phyloP scores from a whole-genome alignment of 2,113 vertebrate genomes.

The Ellobius talpinus region DNA sequence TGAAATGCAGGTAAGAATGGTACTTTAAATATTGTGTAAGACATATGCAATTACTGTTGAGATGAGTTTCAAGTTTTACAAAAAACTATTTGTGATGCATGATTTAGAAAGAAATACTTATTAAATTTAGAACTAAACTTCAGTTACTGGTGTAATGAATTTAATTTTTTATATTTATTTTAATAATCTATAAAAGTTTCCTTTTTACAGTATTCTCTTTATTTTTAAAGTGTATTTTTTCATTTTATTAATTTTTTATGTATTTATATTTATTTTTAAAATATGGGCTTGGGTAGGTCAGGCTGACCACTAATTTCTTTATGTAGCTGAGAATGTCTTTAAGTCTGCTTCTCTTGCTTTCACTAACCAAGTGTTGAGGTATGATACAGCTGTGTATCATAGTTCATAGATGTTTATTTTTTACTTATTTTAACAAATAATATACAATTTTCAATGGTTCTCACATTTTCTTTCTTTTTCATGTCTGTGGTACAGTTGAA shows the following conservation, averaged over 20 bases:
- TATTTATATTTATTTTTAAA: background rate
- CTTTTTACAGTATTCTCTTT: background rate
- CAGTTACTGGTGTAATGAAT: background rate
- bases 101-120: too few relatives aligned
- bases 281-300: background rate
- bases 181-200: background rate
- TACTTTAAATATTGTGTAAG: background rate
- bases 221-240: background rate
- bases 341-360: background rate
- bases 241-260: background rate
- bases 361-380: background rate
- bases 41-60: background rate
- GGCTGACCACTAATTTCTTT: background rate
- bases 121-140: background rate
- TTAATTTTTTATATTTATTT: background rate
- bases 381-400: background rate
- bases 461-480: background rate
- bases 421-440: background rate
- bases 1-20: background rate
- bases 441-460: background rate
- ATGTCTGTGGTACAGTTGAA: background rate
- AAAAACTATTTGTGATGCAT: background rate
- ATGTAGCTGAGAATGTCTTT: background rate
- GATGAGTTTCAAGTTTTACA: background rate
- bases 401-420: too few relatives aligned